Percentiles rank a stretch among this genome's conserved stretches.
phyloP scores from a whole-genome alignment of 2,797 vertebrate species.

The Molossus alvarezi region DNA sequence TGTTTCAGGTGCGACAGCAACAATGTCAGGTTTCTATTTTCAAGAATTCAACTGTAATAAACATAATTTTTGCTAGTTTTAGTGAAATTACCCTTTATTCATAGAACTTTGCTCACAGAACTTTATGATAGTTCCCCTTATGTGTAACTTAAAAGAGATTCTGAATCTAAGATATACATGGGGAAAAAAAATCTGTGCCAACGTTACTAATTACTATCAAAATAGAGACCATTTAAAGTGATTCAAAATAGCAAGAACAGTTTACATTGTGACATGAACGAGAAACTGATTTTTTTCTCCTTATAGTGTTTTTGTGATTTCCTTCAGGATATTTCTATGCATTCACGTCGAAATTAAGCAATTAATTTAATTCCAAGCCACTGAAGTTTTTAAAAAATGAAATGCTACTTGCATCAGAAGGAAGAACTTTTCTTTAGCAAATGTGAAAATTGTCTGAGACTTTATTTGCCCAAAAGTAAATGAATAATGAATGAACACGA shows the following conservation, averaged over 20 bases:
- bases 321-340: constrained; percentile 52
- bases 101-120: constrained; percentile 67
- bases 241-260: constrained; percentile 69
- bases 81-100: constrained; percentile 72
- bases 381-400: constrained; percentile 70
- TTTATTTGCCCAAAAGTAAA: constrained; percentile 65
- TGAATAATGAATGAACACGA: constrained; percentile 57
- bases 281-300: constrained; percentile 53
- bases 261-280: constrained; percentile 67
- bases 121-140: constrained; percentile 32
- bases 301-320: constrained; percentile 67
- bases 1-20: constrained; percentile 58
- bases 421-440: constrained; percentile 63
- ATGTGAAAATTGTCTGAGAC: constrained; percentile 38
- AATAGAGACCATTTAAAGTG: constrained; percentile 63
- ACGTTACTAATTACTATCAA: constrained; percentile 69
- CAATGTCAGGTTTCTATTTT: constrained; percentile 54
- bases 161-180: constrained; percentile 38
- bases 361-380: constrained; percentile 63
- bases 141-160: constrained; percentile 61
- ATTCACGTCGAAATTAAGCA: constrained; percentile 62
- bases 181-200: constrained; percentile 33
- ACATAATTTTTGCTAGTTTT: constrained; percentile 67
- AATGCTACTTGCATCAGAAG: constrained; percentile 62
- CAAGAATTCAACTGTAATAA: constrained; percentile 67